A percentile compares a stretch with the other conserved stretches of the same genome.
These are phyloP conservation scores for Ecdyonurus torrentis DNA, from an alignment of 2,888 invertebrate species.

Conservation along the genomic window DNA sequence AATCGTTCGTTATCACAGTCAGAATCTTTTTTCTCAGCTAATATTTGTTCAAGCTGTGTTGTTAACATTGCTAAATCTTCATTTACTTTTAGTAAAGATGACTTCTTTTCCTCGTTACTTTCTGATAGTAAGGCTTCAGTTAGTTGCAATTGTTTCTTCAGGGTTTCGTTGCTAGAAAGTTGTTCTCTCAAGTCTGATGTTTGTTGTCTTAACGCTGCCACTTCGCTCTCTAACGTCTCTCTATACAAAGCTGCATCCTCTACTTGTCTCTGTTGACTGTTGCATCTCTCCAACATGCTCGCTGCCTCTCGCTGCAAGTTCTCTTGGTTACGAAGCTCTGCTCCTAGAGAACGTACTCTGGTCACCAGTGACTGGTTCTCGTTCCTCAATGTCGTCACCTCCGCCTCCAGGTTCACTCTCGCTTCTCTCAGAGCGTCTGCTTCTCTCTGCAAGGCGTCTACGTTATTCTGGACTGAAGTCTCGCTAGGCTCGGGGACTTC, in stretches of 20 bases:
- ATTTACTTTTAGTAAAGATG: no score
- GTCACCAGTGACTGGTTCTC: slow-evolving; percentile 12
- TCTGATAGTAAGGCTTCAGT: no score
- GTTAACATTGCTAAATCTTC: no score
- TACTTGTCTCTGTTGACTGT: slow-evolving; percentile 30
- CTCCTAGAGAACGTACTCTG: slow-evolving; percentile 24
- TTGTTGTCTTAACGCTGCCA: slow-evolving; percentile 3
- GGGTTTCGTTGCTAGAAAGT: slow-evolving; percentile 22
- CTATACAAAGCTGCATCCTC: slow-evolving; percentile 23
- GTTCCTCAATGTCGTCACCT: slow-evolving; percentile 15
- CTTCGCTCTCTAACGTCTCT: slow-evolving; percentile 14
- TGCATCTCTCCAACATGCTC: slow-evolving; percentile 33
- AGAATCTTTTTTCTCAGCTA: no score
- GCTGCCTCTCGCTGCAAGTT: slow-evolving; percentile 35
- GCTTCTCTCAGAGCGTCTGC: slow-evolving; percentile 25
- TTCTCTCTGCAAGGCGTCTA: slow-evolving; percentile 3
- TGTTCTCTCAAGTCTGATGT: slow-evolving; percentile 25
- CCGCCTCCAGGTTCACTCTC: slow-evolving; percentile 29
- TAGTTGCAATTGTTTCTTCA: background rate
- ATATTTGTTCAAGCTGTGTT: no score
- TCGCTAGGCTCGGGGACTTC: background rate
- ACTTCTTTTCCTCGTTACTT: no score
- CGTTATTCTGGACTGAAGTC: background rate
- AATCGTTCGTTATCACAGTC: no score
- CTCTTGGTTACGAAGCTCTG: slow-evolving; percentile 32